Conservation (phyloP, 2,797 vertebrate species). For the Sebastes wilsoni region DNA sequence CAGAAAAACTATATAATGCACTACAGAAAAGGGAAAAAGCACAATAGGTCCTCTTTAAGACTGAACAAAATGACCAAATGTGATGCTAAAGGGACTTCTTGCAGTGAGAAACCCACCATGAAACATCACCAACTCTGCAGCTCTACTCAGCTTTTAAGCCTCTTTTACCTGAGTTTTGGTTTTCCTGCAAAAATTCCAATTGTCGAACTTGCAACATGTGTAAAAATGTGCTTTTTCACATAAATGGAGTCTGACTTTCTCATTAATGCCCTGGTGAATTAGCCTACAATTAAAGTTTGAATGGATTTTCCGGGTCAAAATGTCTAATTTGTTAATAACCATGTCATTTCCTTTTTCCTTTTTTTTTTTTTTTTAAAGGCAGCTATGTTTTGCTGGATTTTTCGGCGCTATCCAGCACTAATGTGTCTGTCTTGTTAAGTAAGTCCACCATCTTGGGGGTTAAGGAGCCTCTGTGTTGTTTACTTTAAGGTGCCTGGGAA, state of each 20-base stretch:
- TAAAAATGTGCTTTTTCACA: background rate
- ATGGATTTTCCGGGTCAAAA: background rate
- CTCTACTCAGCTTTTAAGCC: background rate
- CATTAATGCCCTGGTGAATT: background rate
- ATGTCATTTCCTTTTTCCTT: background rate
- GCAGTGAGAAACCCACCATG: background rate
- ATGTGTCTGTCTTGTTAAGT: slow-evolving; percentile 17
- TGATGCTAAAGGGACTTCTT: too few species aligned
- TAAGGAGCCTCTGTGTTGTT: slow-evolving; percentile 42
- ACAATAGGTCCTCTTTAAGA: too few species aligned
- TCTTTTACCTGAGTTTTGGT: background rate
- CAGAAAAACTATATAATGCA: too few species aligned
- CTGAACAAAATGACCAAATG: too few species aligned
- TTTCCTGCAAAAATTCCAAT: too few species aligned
- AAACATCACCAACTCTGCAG: background rate
- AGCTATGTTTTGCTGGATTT: background rate
- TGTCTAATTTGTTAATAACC: background rate
- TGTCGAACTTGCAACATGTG: background rate
- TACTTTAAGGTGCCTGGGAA: slow-evolving; percentile 56
- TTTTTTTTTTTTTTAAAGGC: background rate
- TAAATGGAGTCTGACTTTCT: background rate
- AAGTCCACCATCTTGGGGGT: slow-evolving; percentile 16
- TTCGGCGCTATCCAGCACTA: background rate
- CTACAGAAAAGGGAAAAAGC: too few species aligned
- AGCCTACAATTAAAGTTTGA: background rate